These are phyloP conservation scores for Cheirogaleus medius DNA, from an alignment of 2,113 vertebrate genomes.

Conservation along the genomic window DNA sequence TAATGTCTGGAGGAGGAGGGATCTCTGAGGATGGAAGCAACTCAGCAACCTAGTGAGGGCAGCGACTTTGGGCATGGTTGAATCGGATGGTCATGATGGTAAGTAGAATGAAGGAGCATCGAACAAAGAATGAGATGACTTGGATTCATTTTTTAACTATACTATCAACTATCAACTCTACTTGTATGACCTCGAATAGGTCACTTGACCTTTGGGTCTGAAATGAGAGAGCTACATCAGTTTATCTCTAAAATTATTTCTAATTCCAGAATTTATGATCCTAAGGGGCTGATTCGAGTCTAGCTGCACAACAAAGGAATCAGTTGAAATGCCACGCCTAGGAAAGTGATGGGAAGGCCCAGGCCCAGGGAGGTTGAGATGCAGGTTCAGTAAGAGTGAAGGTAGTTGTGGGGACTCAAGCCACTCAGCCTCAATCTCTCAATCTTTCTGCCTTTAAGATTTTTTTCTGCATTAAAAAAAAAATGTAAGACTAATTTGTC, in stretches of 20 bases:
- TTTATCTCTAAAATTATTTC: conserved; percentile 27
- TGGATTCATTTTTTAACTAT: not conserved
- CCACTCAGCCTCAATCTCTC: not conserved
- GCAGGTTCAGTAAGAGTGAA: not conserved
- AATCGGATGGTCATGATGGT: not conserved
- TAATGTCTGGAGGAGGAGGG: not conserved
- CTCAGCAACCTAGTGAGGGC: not conserved
- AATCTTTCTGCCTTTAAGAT: conserved; percentile 15
- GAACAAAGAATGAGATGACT: not conserved
- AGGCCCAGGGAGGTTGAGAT: not conserved
- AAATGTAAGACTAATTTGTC: not conserved
- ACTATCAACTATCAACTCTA: not conserved
- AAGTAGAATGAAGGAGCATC: not conserved
- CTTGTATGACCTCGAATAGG: not conserved
- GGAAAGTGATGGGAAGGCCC: not conserved
- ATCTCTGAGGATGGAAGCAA: not conserved
- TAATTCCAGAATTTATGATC: not conserved
- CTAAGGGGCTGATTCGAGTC: not conserved
- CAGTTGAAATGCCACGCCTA: not conserved
- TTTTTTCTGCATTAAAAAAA: not conserved
- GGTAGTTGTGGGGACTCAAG: not conserved
- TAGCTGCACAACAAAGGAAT: not conserved
- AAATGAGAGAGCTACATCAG: not conserved
- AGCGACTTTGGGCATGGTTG: not conserved
- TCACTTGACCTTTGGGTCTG: conserved; percentile 5